These are phyloP conservation scores for Drosophila pectinifera DNA, from an alignment of 1,140 invertebrate species.

Conservation along the genomic window DNA sequence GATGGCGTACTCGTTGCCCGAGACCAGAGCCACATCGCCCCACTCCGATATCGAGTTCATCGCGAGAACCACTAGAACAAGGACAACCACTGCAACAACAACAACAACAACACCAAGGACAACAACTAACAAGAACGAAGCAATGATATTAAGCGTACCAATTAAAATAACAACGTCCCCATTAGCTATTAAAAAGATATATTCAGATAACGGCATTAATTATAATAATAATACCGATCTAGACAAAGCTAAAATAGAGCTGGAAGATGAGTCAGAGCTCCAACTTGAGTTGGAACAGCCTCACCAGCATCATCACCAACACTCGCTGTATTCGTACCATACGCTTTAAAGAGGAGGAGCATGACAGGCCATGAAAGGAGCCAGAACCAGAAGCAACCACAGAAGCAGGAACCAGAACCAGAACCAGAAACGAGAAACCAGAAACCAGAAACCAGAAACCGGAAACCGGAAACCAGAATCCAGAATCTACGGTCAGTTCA, in stretches of 20 bases:
- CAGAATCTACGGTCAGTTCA: slow-evolving; percentile 16
- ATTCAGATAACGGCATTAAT: slow-evolving; percentile 72
- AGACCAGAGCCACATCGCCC: slow-evolving; percentile 64
- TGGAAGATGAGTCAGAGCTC: slow-evolving; percentile 15
- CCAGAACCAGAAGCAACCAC: slow-evolving; percentile 21
- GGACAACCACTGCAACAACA: neutral
- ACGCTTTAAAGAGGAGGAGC: slow-evolving; percentile 50
- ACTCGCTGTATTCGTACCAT: slow-evolving; percentile 67
- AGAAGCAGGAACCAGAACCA: slow-evolving; percentile 27
- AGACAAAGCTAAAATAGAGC: slow-evolving; percentile 23
- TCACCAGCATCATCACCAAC: slow-evolving; percentile 30
- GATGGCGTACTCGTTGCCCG: slow-evolving; percentile 61
- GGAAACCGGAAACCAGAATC: neutral
- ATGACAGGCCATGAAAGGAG: neutral
- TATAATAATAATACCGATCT: slow-evolving; percentile 57
- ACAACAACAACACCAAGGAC: slow-evolving; percentile 40
- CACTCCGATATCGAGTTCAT: slow-evolving; percentile 56
- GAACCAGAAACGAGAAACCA: slow-evolving; percentile 7
- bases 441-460: neutral
- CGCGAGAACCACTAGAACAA: slow-evolving; percentile 7
- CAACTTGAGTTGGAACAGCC: slow-evolving; percentile 21
- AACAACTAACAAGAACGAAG: slow-evolving; percentile 56
- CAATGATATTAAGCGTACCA: slow-evolving; percentile 75
- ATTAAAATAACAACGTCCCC: slow-evolving; percentile 65
- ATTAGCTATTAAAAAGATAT: slow-evolving; percentile 67